Evolutionary conservation across 2,113 vertebrate genomes (phyloP), one percentile per base, ranked within the genome.

Genomic region (Progne subis): DNA sequence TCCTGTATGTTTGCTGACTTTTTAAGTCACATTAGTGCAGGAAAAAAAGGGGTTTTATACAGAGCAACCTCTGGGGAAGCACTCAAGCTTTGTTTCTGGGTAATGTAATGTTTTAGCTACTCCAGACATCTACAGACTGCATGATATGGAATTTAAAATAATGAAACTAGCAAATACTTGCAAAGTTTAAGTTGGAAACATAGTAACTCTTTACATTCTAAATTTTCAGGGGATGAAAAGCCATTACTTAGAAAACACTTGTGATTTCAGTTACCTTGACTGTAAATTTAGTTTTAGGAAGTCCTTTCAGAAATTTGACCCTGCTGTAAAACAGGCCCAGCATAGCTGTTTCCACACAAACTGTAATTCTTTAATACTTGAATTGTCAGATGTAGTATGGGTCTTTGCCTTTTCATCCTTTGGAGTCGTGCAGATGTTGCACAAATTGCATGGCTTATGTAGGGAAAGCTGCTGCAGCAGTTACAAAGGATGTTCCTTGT

Each of bases 1-100:
- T 34, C 49, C 70, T 95, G 21, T 89, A 29, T 65, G 59, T 64
- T 92, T 95, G 65, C 75, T 97, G 87, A 91, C 81, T 65, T 95
- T 80, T 72, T 86, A 80, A 92, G 47, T 32, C 44, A 34, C 59
- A 39, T 63, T 77, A 75, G 55, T 52, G 68, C 24, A 55, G 15
- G 3, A 49, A 31, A 26, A 61, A 74, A 77, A 50, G 21, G 49
- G 14, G 6, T 39, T 82, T 90, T 41, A 44, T 39, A 44, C 23
- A 53, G 47, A 47, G 47, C 74, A 71, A 86, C 60, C 47, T 86
- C 46, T 81, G 47, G 14, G 24, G 71, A 56, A 92, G 15, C 23
- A 60, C 67, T 65, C 39, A 39, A 74, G 44, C 46, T 85, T 47
- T 94, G 61, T 96, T 83, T 91, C 69, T 34, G 8, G 44, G 44